Conservation (phyloP, 2,797 vertebrate genomes). For the Hipposideros larvatus region DNA sequence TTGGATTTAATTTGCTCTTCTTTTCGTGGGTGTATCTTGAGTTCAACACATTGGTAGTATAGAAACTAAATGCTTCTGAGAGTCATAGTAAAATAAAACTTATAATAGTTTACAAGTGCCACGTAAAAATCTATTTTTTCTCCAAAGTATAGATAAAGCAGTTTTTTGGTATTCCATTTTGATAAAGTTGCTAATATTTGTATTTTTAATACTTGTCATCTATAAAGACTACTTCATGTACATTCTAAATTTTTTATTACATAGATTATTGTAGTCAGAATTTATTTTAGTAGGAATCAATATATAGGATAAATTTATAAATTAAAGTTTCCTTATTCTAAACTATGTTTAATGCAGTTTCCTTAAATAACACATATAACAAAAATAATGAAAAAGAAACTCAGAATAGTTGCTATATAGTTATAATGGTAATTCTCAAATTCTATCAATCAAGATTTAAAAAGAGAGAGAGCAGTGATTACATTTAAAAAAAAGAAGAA, state of each 20-base stretch:
- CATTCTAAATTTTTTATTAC: background rate
- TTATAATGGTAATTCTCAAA: background rate
- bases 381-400: background rate
- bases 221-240: background rate
- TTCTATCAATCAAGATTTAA: background rate
- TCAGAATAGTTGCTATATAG: background rate
- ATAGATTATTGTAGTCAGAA: background rate
- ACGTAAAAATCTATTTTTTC: background rate
- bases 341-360: background rate
- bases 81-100: background rate
- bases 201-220: slow-evolving; percentile 38
- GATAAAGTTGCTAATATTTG: background rate
- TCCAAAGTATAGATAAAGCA: background rate
- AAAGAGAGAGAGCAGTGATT: background rate
- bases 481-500: background rate
- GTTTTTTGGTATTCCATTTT: background rate
- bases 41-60: background rate
- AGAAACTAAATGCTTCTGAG: background rate
- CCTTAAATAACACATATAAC: background rate
- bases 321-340: background rate
- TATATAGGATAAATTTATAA: background rate
- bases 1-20: background rate
- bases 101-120: background rate
- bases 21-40: background rate
- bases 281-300: slow-evolving; percentile 27